phyloP scores from a whole-genome alignment of 2,113 vertebrate genomes.

The Antechinus stuartii region DNA sequence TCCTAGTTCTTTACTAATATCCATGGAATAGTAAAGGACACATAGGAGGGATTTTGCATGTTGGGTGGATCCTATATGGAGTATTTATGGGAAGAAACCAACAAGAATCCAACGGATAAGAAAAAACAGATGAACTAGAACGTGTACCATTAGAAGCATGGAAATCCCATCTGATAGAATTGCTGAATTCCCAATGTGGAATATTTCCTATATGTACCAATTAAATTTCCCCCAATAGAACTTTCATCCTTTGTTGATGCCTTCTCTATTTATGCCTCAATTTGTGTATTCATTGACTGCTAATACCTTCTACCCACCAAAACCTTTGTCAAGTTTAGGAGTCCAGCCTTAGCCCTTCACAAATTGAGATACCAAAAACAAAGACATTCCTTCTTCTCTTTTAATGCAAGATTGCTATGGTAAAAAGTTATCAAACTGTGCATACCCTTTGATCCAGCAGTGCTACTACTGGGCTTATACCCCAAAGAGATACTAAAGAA shows the following conservation, averaged over 20 bases:
- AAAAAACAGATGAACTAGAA: neutral
- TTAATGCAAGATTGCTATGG: neutral
- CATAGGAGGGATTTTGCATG: neutral
- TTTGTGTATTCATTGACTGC: neutral
- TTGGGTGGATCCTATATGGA: neutral
- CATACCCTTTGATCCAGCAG: too few relatives aligned
- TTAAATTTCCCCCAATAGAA: neutral
- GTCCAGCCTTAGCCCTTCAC: neutral
- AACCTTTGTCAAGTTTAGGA: neutral
- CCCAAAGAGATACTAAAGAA: too few relatives aligned
- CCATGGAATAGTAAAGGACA: neutral
- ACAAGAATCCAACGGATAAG: neutral
- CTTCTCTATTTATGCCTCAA: neutral
- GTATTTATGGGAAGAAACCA: neutral
- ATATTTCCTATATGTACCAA: neutral
- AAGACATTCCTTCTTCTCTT: neutral
- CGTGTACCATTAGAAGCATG: neutral
- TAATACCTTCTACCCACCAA: neutral
- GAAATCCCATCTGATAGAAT: neutral
- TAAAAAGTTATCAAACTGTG: too few relatives aligned
- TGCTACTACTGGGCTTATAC: too few relatives aligned
- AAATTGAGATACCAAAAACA: neutral
- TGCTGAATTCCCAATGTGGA: neutral
- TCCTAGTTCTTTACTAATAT: neutral
- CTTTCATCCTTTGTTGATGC: neutral